Evolutionary conservation across 2,797 vertebrate species (phyloP).

Genomic region (Oryzias dopingdopingensis): DNA sequence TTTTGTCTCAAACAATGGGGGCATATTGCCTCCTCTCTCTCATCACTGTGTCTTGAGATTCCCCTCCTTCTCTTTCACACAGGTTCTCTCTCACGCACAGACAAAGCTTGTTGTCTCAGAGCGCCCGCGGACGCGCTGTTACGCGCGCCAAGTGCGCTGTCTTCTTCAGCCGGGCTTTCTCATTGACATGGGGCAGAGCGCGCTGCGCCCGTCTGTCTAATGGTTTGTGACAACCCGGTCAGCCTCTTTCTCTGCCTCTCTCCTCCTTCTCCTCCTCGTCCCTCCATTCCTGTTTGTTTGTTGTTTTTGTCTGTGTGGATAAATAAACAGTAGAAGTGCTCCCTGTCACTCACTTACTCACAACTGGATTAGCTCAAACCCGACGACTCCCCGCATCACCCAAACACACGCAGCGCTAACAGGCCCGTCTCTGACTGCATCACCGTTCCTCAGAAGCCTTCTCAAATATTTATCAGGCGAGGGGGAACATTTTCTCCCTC

Average conservation of each 20-base stretch:
- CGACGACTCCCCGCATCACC: conserved; percentile 56
- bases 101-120: conserved; percentile 20
- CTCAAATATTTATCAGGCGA: conserved; percentile 78
- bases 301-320: conserved; percentile 62
- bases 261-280: conserved; percentile 8
- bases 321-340: conserved; percentile 78
- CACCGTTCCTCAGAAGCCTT: conserved; percentile 67
- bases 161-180: conserved; percentile 37
- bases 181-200: conserved; percentile 71
- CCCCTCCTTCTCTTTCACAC: not conserved
- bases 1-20: conserved; percentile 68
- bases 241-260: conserved; percentile 35
- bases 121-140: conserved; percentile 22
- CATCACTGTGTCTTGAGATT: conserved; percentile 50
- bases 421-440: conserved; percentile 67
- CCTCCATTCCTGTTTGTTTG: conserved; percentile 6
- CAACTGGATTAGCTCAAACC: conserved; percentile 70
- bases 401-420: conserved; percentile 47
- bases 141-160: conserved; percentile 10
- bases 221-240: conserved; percentile 76
- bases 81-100: conserved; percentile 3
- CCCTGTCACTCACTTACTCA: conserved; percentile 61
- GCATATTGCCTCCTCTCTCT: conserved; percentile 56
- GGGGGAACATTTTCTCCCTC: conserved; percentile 70
- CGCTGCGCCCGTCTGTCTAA: conserved; percentile 69